Evolutionary conservation across 2,113 vertebrate species (phyloP), one percentile per base, ranked within the genome.

Genomic region (Callipepla squamata): DNA sequence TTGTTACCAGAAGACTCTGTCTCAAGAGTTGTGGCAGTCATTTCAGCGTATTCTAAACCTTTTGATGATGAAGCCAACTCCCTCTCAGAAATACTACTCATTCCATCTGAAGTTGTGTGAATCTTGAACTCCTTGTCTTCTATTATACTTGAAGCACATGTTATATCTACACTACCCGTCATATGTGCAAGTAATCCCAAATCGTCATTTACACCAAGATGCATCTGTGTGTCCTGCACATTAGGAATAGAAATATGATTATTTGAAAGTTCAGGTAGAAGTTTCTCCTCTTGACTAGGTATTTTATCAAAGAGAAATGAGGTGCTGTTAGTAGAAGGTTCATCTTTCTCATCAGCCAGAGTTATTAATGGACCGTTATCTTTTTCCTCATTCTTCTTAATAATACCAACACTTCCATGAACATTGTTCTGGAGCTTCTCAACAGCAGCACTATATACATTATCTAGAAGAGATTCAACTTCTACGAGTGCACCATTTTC

Each of bases 351-450:
- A 82, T 99, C 99, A 21, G 99, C 99, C 78, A 99, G 89, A 10
- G 99, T 99, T 96, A 99, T 99, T 95, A 99, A 97, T 0, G 99
- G 99, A 21, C 99, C 99, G 74, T 98, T 98, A 96, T 99, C 99
- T 85, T 99, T 98, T 32, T 99, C 99, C 78, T 98, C 97, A 53
- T 97, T 98, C 62, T 99, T 98, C 96, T 99, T 99, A 63, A 98
- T 96, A 12, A 98, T 97, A 73, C 97, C 97, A 85, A 99, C 98
- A 90, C 97, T 98, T 80, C 98, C 98, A 53, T 98, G 98, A 70
- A 98, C 98, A 47, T 98, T 98, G 91, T 98, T 99, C 73, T 99
- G 99, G 30, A 99, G 98, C 83, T 99, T 99, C 96, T 99, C 99
- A 67, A 99, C 99, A n/a, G 99, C 99, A 40, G 98, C 98, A n/a